Evolutionary conservation across 2,113 vertebrate genomes (phyloP).

Genomic region (Paracanthobrama guichenoti): DNA sequence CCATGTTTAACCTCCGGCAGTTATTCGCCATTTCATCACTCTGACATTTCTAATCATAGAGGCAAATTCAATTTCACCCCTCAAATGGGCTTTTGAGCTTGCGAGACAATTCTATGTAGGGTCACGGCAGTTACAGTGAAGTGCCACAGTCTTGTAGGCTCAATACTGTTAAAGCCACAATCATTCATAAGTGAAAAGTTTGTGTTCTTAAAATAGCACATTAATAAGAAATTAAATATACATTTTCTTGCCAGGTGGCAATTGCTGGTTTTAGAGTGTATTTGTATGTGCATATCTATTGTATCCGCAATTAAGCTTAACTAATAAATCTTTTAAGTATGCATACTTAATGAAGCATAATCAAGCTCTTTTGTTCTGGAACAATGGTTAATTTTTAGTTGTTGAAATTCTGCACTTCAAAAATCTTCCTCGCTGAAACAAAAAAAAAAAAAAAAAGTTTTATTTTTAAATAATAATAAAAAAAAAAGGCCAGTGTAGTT

Average conservation of each 20-base stretch:
- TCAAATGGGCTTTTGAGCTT: conserved; percentile 24
- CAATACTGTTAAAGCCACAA: background rate
- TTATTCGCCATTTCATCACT: conserved; percentile 17
- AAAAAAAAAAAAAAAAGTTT: background rate
- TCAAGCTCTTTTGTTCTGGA: background rate
- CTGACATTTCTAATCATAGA: conserved; percentile 40
- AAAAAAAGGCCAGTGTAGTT: background rate
- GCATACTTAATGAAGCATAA: conserved; percentile 5
- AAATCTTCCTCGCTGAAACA: background rate
- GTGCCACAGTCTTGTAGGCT: background rate
- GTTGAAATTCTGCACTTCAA: background rate
- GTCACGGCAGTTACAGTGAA: conserved; percentile 16
- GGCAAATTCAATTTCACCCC: conserved; percentile 34
- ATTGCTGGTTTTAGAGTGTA: background rate
- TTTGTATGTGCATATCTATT: background rate
- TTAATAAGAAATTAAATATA: background rate
- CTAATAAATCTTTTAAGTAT: background rate
- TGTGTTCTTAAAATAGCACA: background rate
- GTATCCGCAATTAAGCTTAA: background rate
- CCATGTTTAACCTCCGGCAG: conserved; percentile 25
- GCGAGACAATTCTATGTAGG: background rate
- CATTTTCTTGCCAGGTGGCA: background rate
- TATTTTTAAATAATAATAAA: background rate
- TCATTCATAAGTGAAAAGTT: background rate
- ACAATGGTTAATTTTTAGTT: background rate